A percentile compares a stretch with the other conserved stretches of the same genome.
phyloP scores from a whole-genome alignment of 2,888 invertebrate species.

The Gastrophysa polygoni region DNA sequence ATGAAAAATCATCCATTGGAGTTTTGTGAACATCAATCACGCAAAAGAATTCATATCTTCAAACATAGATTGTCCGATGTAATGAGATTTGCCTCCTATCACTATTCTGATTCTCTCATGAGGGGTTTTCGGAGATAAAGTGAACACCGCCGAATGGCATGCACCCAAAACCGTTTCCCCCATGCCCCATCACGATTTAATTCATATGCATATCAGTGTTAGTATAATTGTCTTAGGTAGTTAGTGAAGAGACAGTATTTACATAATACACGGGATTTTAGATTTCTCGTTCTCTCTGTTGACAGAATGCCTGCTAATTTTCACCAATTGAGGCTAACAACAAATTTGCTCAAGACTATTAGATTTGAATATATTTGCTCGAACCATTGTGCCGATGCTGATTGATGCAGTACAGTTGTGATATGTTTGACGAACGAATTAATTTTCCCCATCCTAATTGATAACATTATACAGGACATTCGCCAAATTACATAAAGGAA shows the following conservation, averaged over 20 bases:
- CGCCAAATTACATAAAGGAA: too few species aligned
- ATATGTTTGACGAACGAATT: constrained; percentile 31
- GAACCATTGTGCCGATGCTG: constrained; percentile 22
- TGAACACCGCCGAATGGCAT: constrained; percentile 23
- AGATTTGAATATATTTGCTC: constrained; percentile 30
- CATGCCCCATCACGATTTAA: constrained; percentile 33
- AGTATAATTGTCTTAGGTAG: constrained; percentile 40
- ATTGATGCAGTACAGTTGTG: constrained; percentile 19
- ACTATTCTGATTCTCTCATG: constrained; percentile 9
- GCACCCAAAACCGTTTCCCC: constrained; percentile 25
- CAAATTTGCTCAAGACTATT: constrained; percentile 37
- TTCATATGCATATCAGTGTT: constrained; percentile 43
- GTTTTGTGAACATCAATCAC: too few species aligned
- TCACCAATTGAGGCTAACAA: constrained; percentile 34
- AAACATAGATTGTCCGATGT: neutral
- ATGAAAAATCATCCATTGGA: too few species aligned
- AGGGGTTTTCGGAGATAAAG: constrained; percentile 26
- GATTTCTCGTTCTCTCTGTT: constrained; percentile 35
- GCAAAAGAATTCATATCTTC: too few species aligned
- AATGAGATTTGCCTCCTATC: neutral
- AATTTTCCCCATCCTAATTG: constrained; percentile 14
- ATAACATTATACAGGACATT: too few species aligned
- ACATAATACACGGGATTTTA: constrained; percentile 39
- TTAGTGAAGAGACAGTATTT: constrained; percentile 39
- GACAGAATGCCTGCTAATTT: constrained; percentile 36